Evolutionary conservation across 2,888 invertebrate genomes (phyloP), one percentile per base, ranked within the genome.

Genomic region (Synergus itoensis): DNA sequence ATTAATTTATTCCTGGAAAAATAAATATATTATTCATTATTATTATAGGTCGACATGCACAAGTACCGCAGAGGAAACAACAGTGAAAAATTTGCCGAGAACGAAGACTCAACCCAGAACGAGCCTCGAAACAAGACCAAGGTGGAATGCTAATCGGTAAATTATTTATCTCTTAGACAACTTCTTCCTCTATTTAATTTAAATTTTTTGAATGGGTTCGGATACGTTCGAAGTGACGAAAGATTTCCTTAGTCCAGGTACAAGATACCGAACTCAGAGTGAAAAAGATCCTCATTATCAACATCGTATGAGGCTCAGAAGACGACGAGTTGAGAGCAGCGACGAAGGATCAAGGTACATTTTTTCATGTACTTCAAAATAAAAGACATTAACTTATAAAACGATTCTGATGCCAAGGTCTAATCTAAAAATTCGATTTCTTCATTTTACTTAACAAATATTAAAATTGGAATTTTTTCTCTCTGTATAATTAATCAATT

Each of bases 231-330:
- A 85, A 78, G 92, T 92, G 67, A 93, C 82, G 82, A 84, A 84
- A 87, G 83, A 82, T 83, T 81, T 83, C 79, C 77, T 45, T 84
- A 91, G 91, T 84, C 97, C 97, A 7, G 95, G 95, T 40, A 96
- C 96, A 12, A 95, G 97, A 87, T 98, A 97, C 89, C 94, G 97
- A 81, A 97, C 97, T 89, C 97, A 98, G 92, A 97, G 97, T 88
- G 98, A 98, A 91, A 96, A 97, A 88, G 98, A 98, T 93, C 97
- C 97, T 0, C 95, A 96, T 90, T 97, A 97, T 87, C 94, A 95
- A 81, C 93, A 95, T 82, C 96, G 96, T 91, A 92, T 95, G 78
- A 93, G 95, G 21, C 94, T 95, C 88, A 95, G 95, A 90, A 93
- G 95, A 84, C 94, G 95, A 80, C 93, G 92, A 76, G 87, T 90